Evolutionary conservation across 2,888 invertebrate genomes (phyloP).

Genomic region (Xylota sylvarum): DNA sequence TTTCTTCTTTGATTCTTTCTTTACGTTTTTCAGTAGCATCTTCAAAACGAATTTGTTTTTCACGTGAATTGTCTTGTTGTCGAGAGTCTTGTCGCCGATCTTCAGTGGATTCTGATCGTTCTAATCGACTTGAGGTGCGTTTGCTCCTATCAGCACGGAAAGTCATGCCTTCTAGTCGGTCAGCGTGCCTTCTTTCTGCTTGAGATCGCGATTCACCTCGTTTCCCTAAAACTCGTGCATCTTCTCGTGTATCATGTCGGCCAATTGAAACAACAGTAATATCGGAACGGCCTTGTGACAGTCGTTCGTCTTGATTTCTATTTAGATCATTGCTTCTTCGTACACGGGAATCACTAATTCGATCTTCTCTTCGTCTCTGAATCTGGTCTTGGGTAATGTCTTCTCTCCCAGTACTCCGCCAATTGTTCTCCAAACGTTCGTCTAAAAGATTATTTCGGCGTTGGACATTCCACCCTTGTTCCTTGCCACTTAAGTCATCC

Average conservation of each 20-base stretch:
- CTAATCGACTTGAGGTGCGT: too few species aligned
- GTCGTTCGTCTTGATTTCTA: too few species aligned
- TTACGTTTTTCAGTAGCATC: neutral
- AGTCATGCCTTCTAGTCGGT: too few species aligned
- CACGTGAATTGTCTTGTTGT: neutral
- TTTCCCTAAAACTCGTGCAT: too few species aligned
- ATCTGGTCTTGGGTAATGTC: conserved; percentile 42
- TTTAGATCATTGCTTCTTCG: neutral
- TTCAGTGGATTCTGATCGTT: neutral
- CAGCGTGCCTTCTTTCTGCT: too few species aligned
- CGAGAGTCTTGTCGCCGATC: neutral
- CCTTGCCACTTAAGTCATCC: neutral
- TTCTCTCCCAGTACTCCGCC: conserved; percentile 72
- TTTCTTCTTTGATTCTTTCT: neutral
- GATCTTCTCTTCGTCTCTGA: neutral
- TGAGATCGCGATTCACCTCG: too few species aligned
- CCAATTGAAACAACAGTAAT: too few species aligned
- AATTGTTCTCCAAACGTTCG: conserved; percentile 63
- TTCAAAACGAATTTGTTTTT: neutral
- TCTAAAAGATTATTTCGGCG: conserved; percentile 5
- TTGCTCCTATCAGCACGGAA: too few species aligned
- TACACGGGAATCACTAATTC: neutral
- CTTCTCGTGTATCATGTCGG: too few species aligned
- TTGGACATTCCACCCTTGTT: neutral
- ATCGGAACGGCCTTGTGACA: too few species aligned